phyloP scores from a whole-genome alignment of 2,888 invertebrate genomes.

The Microctonus aethiopoides region DNA sequence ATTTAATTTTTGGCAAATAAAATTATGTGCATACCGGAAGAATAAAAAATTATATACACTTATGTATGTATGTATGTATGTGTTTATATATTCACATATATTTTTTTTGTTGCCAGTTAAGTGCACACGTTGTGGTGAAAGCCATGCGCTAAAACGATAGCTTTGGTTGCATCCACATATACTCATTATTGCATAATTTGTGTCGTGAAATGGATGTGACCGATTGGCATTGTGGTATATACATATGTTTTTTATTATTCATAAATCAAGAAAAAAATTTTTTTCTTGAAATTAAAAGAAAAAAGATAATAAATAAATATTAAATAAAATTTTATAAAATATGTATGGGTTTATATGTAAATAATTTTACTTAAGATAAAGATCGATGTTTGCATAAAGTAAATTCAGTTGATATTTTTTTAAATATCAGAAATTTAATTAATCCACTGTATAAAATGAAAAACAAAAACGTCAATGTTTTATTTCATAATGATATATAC shows the following conservation, averaged over 20 bases:
- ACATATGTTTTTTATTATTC: not conserved
- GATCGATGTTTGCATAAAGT: not conserved
- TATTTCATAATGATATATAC: not conserved
- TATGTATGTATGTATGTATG: not conserved
- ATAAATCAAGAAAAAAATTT: not conserved
- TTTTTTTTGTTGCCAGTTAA: not conserved
- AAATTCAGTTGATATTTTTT: not conserved
- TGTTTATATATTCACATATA: not conserved
- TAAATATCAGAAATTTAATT: not conserved
- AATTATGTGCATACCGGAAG: not conserved
- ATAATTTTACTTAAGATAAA: not conserved
- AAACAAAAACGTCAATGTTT: not conserved
- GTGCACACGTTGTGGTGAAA: conserved; percentile 21
- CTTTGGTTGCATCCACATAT: conserved; percentile 4
- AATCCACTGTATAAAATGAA: not conserved
- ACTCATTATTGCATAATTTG: conserved; percentile 5
- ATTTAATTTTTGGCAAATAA: not conserved
- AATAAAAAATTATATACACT: not conserved
- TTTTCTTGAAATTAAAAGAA: too few species aligned
- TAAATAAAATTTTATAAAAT: not conserved
- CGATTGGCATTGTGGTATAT: not conserved
- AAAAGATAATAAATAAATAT: too few species aligned
- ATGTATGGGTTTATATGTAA: not conserved
- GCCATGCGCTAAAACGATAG: conserved; percentile 26
- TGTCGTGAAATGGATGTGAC: conserved; percentile 16